Evolutionary conservation across 2,888 invertebrate genomes (phyloP), one percentile per base, ranked within the genome.

Genomic region (Drosophila monieri): DNA sequence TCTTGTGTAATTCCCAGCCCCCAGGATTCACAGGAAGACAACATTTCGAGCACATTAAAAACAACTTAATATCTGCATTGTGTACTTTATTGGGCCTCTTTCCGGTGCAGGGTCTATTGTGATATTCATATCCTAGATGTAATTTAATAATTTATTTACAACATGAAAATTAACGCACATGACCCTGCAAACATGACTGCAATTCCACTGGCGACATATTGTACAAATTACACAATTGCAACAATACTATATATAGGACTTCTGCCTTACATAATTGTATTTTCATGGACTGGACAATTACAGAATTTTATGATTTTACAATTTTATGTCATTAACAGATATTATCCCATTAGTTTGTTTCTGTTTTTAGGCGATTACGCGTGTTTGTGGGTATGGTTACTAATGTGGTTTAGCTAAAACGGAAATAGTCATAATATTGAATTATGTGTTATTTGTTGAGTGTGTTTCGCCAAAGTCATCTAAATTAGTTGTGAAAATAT

Each of bases 141-240:
- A 67, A 72, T 76, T 74, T 65, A 54, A 78, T 71, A 58, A 80
- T 78, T 78, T 80, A 76, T 73, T 77, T 60, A 77, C 68, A 77
- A 60, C 70, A 86, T 71, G 76, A 55, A 64, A 67, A 59, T 64
- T 65, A 74, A 80, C 65, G 70, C 71, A 71, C 68, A 61, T 60
- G 55, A 57, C 15, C n/a, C 47, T 14, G 51, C n/a, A n/a, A n/a
- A n/a, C n/a, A n/a, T n/a, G n/a, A n/a, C n/a, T n/a, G n/a, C 12
- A 23, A 18, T 27, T 46, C 46, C 23, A 51, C 48, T 41, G 72
- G 72, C 66, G 54, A 76, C 77, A 78, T 64, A 55, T 71, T 76
- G 69, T 58, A 25, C 15, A 52, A 58, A 64, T 71, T 64, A 71
- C 48, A 35, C 49, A 69, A 61, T 61, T 39, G 53, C 54, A 46